Base-by-base conservation (phyloP, 2,113 vertebrate genomes). In the Oncorhynchus mykiss region DNA sequence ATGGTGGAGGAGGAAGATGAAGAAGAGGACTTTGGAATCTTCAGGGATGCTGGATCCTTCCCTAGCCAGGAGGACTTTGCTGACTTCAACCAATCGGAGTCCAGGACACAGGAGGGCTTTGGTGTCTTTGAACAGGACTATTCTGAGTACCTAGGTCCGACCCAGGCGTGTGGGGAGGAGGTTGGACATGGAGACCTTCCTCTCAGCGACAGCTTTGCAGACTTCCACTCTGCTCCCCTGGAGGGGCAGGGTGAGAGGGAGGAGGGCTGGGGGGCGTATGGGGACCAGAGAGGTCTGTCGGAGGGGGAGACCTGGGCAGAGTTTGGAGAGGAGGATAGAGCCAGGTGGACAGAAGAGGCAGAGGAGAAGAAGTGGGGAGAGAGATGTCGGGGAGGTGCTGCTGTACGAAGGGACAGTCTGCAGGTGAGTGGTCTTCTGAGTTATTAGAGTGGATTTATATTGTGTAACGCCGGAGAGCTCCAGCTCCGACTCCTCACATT, bases 201-300 rank as follows among this genome's bases (percentile, higher is more conserved):
- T 51, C 94, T 92, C 49, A 94, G 93, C 0, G 96, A 98, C 54
- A 97, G 97, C 88, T 99, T 99, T 92, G 96, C 98, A 0, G 97
- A 98, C 86, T 99, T 99, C 90, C 97, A 95, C 90, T 95, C 96
- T 3, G 96, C 95, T 12, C 90, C 91, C 5, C 80, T 80, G 12
- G 86, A 78, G 2, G 22, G 29, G 12, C 51, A 70, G 22, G 22
- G n/a, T 1, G 64, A 29, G 68, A 89, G 90, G 74, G 88, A 84
- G 71, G 78, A 79, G 8, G 91, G 85, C 31, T 99, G 97, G 96
- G 94, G 91, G 75, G 94, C 95, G 83, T 97, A 98, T 91, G 94
- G 84, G 66, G 90, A 92, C 72, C 94, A 89, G 29, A 77, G 67
- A 14, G 29, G 9, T 29, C 22, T 7, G 24, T 87, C 87, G 71